phyloP scores from a whole-genome alignment of 2,113 vertebrate species.

The Grammomys surdaster region DNA sequence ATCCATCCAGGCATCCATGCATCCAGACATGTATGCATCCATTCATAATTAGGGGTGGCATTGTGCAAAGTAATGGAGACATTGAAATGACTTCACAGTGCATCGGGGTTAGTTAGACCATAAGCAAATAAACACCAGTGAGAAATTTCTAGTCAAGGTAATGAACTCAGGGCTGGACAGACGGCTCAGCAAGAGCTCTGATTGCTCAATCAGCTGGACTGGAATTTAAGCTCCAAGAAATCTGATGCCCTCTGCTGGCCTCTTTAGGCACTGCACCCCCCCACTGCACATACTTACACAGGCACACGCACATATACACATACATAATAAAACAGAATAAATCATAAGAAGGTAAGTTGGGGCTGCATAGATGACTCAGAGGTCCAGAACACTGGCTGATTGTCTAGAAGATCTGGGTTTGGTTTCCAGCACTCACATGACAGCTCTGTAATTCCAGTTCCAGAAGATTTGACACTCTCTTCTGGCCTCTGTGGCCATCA shows the following conservation, averaged over 20 bases:
- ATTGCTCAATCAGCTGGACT: background rate
- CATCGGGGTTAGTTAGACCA: background rate
- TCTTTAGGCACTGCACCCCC: too few relatives aligned
- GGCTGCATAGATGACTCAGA: background rate
- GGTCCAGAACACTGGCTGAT: background rate
- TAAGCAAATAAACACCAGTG: background rate
- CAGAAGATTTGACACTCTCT: background rate
- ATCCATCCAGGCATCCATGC: too few relatives aligned
- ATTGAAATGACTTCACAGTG: background rate
- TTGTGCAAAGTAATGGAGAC: background rate
- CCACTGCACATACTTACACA: background rate
- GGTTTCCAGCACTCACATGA: background rate
- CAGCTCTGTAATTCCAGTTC: background rate
- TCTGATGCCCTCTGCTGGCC: background rate
- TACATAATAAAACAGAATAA: background rate
- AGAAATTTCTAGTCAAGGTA: background rate
- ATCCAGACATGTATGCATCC: too few relatives aligned
- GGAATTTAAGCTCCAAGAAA: background rate
- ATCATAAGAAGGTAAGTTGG: background rate
- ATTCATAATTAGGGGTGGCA: background rate
- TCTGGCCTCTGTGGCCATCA: background rate
- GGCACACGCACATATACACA: too few relatives aligned
- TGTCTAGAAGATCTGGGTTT: background rate
- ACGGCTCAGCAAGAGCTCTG: background rate
- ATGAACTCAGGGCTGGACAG: background rate